Conservation (phyloP, 2,888 invertebrate genomes). For the Nephrocerus scutellatus region DNA sequence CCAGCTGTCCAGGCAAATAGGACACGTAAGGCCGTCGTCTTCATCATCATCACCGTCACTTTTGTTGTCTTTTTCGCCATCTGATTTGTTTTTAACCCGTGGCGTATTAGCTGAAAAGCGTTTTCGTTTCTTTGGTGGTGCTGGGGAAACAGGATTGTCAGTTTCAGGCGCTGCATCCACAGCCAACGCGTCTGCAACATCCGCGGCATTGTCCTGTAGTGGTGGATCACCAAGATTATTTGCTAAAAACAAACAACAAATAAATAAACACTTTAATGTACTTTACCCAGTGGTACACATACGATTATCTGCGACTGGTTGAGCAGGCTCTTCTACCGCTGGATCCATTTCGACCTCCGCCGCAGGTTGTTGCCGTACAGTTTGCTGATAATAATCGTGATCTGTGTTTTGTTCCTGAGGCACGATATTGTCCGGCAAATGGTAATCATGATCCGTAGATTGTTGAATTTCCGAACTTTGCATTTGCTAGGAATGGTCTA, state of each 20-base stretch:
- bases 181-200: not conserved
- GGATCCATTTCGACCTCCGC: slow-evolving; percentile 5
- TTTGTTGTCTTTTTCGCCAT: slow-evolving; percentile 43
- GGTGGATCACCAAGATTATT: not conserved
- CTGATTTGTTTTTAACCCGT: slow-evolving; percentile 19
- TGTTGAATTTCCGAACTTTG: slow-evolving; percentile 6
- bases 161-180: not conserved
- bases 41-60: slow-evolving; percentile 51
- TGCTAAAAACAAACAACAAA: not conserved
- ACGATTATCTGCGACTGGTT: slow-evolving; percentile 15
- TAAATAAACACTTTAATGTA: no score
- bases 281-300: slow-evolving; percentile 1
- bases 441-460: slow-evolving; percentile 8
- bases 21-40: slow-evolving; percentile 66
- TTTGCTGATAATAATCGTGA: slow-evolving; percentile 21
- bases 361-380: slow-evolving; percentile 4
- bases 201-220: not conserved
- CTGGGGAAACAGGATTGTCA: slow-evolving; percentile 24
- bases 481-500: slow-evolving; percentile 11
- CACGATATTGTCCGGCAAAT: slow-evolving; percentile 1
- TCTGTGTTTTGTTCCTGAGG: slow-evolving; percentile 14
- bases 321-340: slow-evolving; percentile 2
- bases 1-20: slow-evolving; percentile 86
- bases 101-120: slow-evolving; percentile 32
- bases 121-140: slow-evolving; percentile 40